Evolutionary conservation across 1,140 invertebrate genomes (phyloP).

Genomic region (Oscheius sp.): DNA sequence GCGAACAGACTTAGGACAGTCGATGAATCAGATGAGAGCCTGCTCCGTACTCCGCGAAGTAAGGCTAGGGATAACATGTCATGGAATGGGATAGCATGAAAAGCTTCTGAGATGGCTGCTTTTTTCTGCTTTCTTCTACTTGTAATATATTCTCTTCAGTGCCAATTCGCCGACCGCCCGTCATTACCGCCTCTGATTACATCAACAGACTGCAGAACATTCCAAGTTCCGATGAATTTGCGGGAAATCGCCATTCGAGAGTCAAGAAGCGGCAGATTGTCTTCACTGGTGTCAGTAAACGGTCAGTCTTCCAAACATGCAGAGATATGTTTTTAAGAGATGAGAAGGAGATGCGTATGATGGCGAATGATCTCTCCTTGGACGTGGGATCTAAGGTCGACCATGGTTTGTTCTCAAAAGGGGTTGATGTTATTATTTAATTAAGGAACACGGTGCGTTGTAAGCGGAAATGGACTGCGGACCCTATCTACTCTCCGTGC

Average conservation of each 20-base stretch:
- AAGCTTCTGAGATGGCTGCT: too few species aligned
- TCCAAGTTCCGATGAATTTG: background rate
- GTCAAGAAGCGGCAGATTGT: background rate
- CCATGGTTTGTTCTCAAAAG: too few species aligned
- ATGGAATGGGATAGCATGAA: too few species aligned
- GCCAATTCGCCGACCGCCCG: background rate
- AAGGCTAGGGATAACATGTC: too few species aligned
- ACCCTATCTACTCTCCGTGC: background rate
- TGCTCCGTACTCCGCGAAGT: background rate
- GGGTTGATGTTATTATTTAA: background rate
- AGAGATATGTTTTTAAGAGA: too few species aligned
- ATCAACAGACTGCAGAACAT: background rate
- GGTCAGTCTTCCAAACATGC: too few species aligned
- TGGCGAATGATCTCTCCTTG: too few species aligned
- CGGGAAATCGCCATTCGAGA: background rate
- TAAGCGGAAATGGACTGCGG: background rate
- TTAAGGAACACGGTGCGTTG: background rate
- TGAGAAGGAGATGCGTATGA: background rate
- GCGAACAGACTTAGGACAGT: too few species aligned
- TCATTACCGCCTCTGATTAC: background rate
- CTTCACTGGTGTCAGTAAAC: background rate
- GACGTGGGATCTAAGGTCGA: too few species aligned
- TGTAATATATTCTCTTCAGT: background rate
- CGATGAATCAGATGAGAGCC: background rate
- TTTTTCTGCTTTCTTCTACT: background rate